Conservation (phyloP, 2,888 invertebrate genomes). For the Trichogramma evanescens region DNA sequence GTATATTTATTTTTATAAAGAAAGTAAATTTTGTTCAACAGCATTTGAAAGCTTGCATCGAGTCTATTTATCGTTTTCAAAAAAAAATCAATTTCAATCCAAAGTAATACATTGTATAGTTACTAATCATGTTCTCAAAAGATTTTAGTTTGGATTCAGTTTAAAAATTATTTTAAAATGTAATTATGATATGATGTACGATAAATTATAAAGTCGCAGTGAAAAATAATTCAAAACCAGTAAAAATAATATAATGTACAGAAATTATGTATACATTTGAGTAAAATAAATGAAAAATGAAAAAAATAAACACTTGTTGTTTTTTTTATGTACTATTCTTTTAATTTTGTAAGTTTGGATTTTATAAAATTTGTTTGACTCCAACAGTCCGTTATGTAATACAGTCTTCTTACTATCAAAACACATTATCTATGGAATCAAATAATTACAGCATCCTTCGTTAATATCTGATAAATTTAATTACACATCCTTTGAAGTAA, state of each 20-base stretch:
- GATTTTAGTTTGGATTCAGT: not conserved
- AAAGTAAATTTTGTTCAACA: too few relatives aligned
- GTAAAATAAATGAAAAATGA: slow-evolving; percentile 17
- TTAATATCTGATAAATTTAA: too few relatives aligned
- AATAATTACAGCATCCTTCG: too few relatives aligned
- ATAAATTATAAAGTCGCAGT: not conserved
- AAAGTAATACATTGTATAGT: too few relatives aligned
- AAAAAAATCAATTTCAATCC: too few relatives aligned
- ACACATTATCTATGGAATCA: too few relatives aligned
- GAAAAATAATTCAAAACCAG: slow-evolving; percentile 10
- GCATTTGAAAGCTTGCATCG: too few relatives aligned
- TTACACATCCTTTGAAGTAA: slow-evolving; percentile 1
- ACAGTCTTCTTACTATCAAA: slow-evolving; percentile 2
- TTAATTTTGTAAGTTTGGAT: slow-evolving; percentile 7
- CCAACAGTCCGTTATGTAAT: slow-evolving; percentile 14
- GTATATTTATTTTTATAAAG: too few relatives aligned
- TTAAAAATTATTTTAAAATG: slow-evolving; percentile 19
- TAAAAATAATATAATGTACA: slow-evolving; percentile 1
- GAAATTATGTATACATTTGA: slow-evolving; percentile 1
- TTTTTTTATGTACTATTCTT: slow-evolving; percentile 10
- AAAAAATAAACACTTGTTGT: not conserved
- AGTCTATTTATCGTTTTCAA: too few relatives aligned
- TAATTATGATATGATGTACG: slow-evolving; percentile 15
- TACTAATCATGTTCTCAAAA: too few relatives aligned
- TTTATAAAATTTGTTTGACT: not conserved